Evolutionary conservation across 2,888 invertebrate species (phyloP), one percentile per base, ranked within the genome.

Genomic region (Rhynchonema sp.): DNA sequence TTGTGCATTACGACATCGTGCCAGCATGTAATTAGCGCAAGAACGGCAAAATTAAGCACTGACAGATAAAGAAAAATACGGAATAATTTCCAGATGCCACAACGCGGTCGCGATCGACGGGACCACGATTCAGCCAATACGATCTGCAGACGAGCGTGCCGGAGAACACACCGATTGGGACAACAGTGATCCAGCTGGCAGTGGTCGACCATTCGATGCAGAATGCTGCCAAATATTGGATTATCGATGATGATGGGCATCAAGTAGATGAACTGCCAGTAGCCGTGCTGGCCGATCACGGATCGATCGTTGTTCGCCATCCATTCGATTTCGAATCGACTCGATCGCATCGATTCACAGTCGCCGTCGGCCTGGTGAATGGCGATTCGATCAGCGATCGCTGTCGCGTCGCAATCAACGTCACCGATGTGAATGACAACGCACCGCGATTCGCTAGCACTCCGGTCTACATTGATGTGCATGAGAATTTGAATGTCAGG

Each of bases 391-490:
- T 20, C 2, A 2, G 6, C 17, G 56, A 56, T 46, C 26, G 9
- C 20, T 23, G 13, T 13, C 17, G 1, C 64, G 81, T 90, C 67
- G 82, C 84, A 63, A 86, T 92, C 69, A 82, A 82, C 61, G 84
- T 92, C 59, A 82, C 85, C 65, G 90, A 92, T 76, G 85, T 90
- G 71, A 91, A 91, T 76, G 91, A 92, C 77, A 89, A 89, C 72
- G 84, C 85, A 30, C 92, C 92, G 55, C 84, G 86, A 55, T 94
- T 94, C 76, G 78, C 87, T 66, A 86, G 92, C 76, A 88, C 90
- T 23, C 92, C 92, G 0, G 91, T 90, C 76, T 78, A 87, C 71
- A 87, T 88, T 2, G 85, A 86, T 74, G 88, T 91, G 61, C 87
- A 89, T 84, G 92, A 92, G 62, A 69, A 70, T 53, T 3, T 49